A percentile compares a stretch with the other conserved stretches of the same genome.
Evolutionary conservation across 64 coral and sea anemone species (phyloP).

Genomic region (Hydrozoanthus tunicans): DNA sequence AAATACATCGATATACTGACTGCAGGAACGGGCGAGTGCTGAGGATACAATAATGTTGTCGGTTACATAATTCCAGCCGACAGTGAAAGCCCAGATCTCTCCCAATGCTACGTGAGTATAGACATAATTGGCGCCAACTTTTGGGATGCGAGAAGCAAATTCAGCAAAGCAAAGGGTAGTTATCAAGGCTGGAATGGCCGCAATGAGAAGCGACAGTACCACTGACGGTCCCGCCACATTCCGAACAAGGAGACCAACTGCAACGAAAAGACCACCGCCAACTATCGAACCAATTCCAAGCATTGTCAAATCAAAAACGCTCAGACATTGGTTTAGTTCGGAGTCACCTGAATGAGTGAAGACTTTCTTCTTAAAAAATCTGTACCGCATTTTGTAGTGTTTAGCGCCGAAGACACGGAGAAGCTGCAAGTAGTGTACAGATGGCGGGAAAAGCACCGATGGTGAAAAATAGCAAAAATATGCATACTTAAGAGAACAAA

Average conservation of each 20-base stretch:
- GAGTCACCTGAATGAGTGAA: background rate
- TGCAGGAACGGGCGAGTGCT: slow-evolving; percentile 66
- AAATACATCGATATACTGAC: slow-evolving; percentile 72
- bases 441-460: no score
- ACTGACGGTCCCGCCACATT: slow-evolving; percentile 67
- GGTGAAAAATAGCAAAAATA: no score
- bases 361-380: slow-evolving; percentile 30
- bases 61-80: slow-evolving; percentile 72
- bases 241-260: slow-evolving; percentile 64
- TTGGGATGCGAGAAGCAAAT: slow-evolving; percentile 72
- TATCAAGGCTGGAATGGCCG: slow-evolving; percentile 62
- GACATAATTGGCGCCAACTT: slow-evolving; percentile 65
- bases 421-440: no score
- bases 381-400: background rate
- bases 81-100: slow-evolving; percentile 68
- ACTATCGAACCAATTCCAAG: slow-evolving; percentile 65
- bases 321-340: slow-evolving; percentile 57
- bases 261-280: slow-evolving; percentile 77
- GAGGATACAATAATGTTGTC: slow-evolving; percentile 42
- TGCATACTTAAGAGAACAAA: no score
- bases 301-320: slow-evolving; percentile 80
- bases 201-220: slow-evolving; percentile 70
- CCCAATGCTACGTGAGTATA: slow-evolving; percentile 73
- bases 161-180: slow-evolving; percentile 70
- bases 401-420: no score